Evolutionary conservation across 2,888 invertebrate genomes (phyloP), one percentile per base, ranked within the genome.

Genomic region (Amiota mariae): DNA sequence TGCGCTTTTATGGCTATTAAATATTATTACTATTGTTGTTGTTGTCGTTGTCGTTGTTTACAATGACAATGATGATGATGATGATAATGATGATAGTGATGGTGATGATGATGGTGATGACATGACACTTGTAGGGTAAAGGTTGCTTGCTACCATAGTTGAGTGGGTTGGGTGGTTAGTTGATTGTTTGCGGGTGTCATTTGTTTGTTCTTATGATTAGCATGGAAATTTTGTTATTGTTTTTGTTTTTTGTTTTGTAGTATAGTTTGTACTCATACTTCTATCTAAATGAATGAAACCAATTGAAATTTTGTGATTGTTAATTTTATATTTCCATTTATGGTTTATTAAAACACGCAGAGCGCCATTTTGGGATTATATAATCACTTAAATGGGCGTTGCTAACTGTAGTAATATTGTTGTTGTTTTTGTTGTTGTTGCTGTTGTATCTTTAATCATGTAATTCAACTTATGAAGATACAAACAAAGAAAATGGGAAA

Each of bases 341-440:
- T 51, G 54, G 54, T 2, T 3, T 51, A 51, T 51, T 51, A 63
- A 48, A 8, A 61, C 61, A 63, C 46, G 12, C 46, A 63, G 9
- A 12, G 11, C 24, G n/a, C n/a, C 63, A 63, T 46, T 46, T 66
- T 66, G 15, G n/a, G 11, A 48, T 48, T 66, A 48, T 48, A 18
- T 15, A 63, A 57, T 57, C 46, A 76, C 80, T 75, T 78, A 74
- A 75, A 75, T 76, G 82, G 81, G 84, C 85, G 84, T 85, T 71
- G 79, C 81, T 76, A 75, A 70, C 20, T 6, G 6, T 36, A 36
- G 36, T 36, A 36, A 72, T 70, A 67, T 64, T 75, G 72, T 18
- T 18, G 70, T 36, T 20, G 24, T 70, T 54, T 18, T 67, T 47
- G 48, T 48, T 48, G 48, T 67, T 48, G 18, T 47, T 67, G 67